Base-by-base conservation (phyloP, 2,113 vertebrate species). In the Lasiurus borealis region DNA sequence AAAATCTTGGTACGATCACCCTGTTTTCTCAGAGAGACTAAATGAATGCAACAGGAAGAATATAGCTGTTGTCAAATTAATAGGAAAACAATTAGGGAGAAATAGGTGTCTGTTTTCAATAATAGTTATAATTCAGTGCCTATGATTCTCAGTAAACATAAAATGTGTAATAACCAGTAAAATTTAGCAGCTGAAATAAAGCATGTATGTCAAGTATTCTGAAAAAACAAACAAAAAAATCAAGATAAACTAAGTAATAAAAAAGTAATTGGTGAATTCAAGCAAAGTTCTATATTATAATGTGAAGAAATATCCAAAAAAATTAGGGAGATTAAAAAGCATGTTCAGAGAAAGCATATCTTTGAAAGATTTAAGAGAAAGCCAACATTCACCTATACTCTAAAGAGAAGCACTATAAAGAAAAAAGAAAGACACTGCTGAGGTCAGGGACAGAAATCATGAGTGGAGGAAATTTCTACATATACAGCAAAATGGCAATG, bases 321-420 rank as follows among this genome's bases (percentile, higher is more conserved):
- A 46, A 31, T 25, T 78, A 6, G 40, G 15, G 15, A 2, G 29
- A 77, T 89, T 82, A 52, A 82, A 81, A 82, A 78, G 4, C 23
- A 66, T 7, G 59, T 57, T 3, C 2, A 18, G n/a, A 66, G 19
- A 83, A 82, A 34, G 40, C 9, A 71, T 9, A 34, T n/a, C 50
- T 36, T 25, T 73, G 68, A 92, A 90, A 86, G 21, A 69, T 73
- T 90, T 86, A 92, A 48, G n/a, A 52, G 46, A 78, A 86, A 87
- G n/a, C 23, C 4, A 50, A 31, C 75, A 59, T 57, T 64, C 16
- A 84, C 18, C 15, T 4, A 36, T 44, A 57, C 1, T 57, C 68
- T 29, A 29, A 83, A 90, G 7, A 77, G 36, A 92, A 81, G 18
- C 12, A 59, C 54, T 64, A 52, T 12, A 27, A 34, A 71, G 8